These are phyloP conservation scores for Helicoverpa assulta DNA, from an alignment of 2,888 invertebrate species.

Conservation along the genomic window DNA sequence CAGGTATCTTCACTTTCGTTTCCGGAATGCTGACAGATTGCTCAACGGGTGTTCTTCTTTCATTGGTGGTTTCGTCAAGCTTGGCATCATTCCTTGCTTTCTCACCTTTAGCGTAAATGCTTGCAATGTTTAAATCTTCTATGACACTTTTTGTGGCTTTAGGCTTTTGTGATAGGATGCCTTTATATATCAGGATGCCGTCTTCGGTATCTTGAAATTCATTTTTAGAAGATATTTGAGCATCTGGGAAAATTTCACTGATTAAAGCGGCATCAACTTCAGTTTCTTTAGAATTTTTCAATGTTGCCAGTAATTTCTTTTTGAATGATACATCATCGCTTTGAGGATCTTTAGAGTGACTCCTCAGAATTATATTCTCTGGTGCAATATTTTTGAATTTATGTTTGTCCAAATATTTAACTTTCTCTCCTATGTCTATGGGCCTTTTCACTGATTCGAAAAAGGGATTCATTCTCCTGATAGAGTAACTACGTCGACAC, in stretches of 20 bases:
- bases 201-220: neutral
- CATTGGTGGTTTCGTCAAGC: neutral
- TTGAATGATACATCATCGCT: neutral
- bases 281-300: neutral
- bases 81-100: neutral
- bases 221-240: neutral
- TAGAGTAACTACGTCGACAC: constrained; percentile 2
- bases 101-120: neutral
- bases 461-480: neutral
- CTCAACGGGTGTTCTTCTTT: neutral
- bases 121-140: neutral
- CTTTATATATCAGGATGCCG: neutral
- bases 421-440: neutral
- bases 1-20: neutral
- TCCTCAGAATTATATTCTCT: constrained; percentile 2
- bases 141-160: neutral
- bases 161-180: neutral
- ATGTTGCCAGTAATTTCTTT: neutral
- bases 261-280: constrained; percentile 1
- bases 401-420: neutral
- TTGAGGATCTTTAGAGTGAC: neutral
- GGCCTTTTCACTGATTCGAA: neutral
- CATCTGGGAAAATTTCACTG: neutral
- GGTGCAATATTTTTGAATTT: neutral
- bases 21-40: neutral